Evolutionary conservation across 2,113 vertebrate species (phyloP), one percentile per base, ranked within the genome.

Genomic region (Chunga burmeisteri): DNA sequence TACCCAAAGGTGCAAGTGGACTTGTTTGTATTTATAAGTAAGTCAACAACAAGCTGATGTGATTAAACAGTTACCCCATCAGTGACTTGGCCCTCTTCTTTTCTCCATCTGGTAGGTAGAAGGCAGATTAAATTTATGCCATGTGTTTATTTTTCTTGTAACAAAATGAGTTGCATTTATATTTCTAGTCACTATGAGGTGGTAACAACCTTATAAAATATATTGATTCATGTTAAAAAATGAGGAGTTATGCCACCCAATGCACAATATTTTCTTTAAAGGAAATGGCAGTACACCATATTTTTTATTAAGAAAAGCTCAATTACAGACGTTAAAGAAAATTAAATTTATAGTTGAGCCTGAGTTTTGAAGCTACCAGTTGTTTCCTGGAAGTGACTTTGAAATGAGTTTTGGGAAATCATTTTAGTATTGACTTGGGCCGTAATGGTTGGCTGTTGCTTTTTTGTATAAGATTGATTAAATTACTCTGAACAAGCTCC

Each of bases 401-500:
- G 81, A 97, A 98, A 96, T 91, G 70, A 95, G 96, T 79, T 96
- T 97, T 94, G 88, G 88, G 90, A 96, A 98, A 98, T 98, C 86
- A 92, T 78, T 89, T 97, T 96, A 97, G 93, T 96, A 96, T 97
- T 95, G 93, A 96, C 92, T 94, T 96, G 58, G 91, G 38, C 84
- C 38, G 19, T 96, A 97, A 97, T 72, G 62, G 16, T 80, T 95
- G 77, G 44, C 91, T 95, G 50, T 91, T 95, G 90, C 49, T 65
- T 97, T 96, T 74, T 96, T 96, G 90, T 94, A 17, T 86, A 97
- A 94, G 68, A 88, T 88, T 95, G 96, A 96, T 96, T 97, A 93
- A 97, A 93, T 98, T 94, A 96, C 72, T 70, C 81, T 93, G 68
- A 96, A 96, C 87, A 56, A 93, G 34, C 66, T 97, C 97, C 92